Evolutionary conservation across 2,888 invertebrate species (phyloP).

Genomic region (Ashinkailepas kermadecensis): DNA sequence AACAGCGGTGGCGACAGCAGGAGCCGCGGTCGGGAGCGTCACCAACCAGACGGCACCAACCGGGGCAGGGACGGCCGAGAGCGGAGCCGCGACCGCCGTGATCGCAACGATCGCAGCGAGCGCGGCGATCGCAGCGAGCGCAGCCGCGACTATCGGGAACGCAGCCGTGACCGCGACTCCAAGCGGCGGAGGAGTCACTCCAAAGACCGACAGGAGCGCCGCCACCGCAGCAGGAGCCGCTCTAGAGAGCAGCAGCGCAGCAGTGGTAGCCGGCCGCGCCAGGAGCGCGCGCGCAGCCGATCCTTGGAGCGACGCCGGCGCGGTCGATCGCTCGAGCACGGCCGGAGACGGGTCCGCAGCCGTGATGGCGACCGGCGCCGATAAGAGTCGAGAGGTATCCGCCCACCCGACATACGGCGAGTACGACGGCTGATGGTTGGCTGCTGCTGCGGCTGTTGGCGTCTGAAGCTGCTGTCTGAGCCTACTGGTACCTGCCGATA

Average conservation of each 20-base stretch:
- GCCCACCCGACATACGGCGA: too few relatives aligned
- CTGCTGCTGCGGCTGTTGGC: too few relatives aligned
- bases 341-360: background rate
- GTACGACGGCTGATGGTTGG: too few relatives aligned
- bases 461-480: too few relatives aligned
- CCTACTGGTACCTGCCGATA: too few relatives aligned
- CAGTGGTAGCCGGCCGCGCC: background rate
- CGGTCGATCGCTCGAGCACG: too few relatives aligned
- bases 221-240: background rate
- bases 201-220: background rate
- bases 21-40: background rate
- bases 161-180: too few relatives aligned
- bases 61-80: background rate
- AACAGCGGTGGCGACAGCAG: too few relatives aligned
- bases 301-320: background rate
- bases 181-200: background rate
- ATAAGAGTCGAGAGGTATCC: background rate
- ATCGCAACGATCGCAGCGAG: background rate
- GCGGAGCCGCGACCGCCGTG: background rate
- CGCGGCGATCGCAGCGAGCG: background rate
- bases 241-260: slow-evolving; percentile 8
- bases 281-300: background rate
- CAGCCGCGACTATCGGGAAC: background rate
- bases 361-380: background rate
- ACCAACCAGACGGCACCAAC: too few relatives aligned